A percentile compares a stretch with the other conserved stretches of the same genome.
Conservation (phyloP, 2,888 invertebrate species). For the Hypomecis atomaria region DNA sequence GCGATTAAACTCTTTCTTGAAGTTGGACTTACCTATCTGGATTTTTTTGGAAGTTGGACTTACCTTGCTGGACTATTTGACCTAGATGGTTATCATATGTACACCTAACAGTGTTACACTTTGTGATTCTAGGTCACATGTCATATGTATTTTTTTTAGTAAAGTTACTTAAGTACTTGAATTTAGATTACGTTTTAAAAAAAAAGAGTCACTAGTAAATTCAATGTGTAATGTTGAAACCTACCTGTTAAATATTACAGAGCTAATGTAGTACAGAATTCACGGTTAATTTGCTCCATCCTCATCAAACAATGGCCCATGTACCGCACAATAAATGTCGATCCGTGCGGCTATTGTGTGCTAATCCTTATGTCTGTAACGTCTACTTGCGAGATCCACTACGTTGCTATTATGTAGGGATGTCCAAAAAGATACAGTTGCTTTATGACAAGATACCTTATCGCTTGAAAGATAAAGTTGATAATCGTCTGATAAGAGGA, state of each 20-base stretch:
- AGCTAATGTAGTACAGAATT: conserved; percentile 23
- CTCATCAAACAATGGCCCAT: conserved; percentile 41
- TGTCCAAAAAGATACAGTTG: neutral
- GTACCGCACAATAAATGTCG: conserved; percentile 47
- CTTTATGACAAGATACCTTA: neutral
- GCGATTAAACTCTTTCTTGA: no score
- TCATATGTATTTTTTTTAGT: no score
- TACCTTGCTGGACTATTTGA: no score
- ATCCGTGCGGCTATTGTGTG: conserved; percentile 49
- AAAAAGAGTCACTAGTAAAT: no score
- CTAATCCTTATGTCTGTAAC: conserved; percentile 45
- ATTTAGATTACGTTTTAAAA: no score
- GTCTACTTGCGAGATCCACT: conserved; percentile 30
- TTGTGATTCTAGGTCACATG: no score
- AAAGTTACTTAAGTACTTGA: no score
- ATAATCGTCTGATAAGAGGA: conserved; percentile 6
- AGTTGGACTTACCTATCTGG: no score
- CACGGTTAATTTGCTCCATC: conserved; percentile 31
- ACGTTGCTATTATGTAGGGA: conserved; percentile 13
- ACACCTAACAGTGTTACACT: no score
- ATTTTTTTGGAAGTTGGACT: no score
- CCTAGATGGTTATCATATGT: no score
- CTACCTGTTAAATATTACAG: conserved; percentile 21
- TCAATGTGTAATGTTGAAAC: conserved; percentile 13
- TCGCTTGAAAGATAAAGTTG: neutral